Percentiles rank a stretch among this genome's conserved stretches.
Evolutionary conservation across 2,888 invertebrate genomes (phyloP).

Genomic region (Acronicta aceris): DNA sequence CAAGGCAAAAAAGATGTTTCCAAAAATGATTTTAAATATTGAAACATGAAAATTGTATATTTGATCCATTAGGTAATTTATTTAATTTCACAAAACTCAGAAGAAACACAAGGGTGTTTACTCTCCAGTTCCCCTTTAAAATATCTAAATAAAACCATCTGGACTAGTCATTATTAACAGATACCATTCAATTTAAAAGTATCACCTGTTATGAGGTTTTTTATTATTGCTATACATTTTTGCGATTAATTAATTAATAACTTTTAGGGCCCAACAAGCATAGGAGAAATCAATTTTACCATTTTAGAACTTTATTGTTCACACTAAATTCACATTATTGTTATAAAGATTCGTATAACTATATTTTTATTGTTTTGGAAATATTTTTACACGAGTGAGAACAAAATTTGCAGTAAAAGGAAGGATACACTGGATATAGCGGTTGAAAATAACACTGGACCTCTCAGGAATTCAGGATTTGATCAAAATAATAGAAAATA

Average conservation of each 20-base stretch:
- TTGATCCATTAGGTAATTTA: too few relatives aligned
- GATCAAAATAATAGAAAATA: constrained; percentile 45
- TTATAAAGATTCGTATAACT: constrained; percentile 32
- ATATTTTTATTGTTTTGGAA: constrained; percentile 45
- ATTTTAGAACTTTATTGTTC: background rate
- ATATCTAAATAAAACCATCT: too few relatives aligned
- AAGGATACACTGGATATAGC: constrained; percentile 53
- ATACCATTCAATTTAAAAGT: too few relatives aligned
- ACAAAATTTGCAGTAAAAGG: constrained; percentile 53
- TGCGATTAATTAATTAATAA: background rate
- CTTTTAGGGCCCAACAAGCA: constrained; percentile 5
- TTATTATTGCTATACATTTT: background rate
- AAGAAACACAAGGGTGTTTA: too few relatives aligned
- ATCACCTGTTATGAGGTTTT: background rate
- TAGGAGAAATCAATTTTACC: constrained; percentile 9
- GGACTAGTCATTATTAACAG: too few relatives aligned
- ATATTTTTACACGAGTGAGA: constrained; percentile 42
- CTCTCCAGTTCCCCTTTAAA: too few relatives aligned
- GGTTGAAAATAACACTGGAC: constrained; percentile 48
- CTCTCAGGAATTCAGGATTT: constrained; percentile 48
- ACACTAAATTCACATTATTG: constrained; percentile 20
- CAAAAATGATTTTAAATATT: too few relatives aligned
- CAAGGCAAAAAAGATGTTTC: too few relatives aligned
- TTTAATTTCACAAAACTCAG: too few relatives aligned
- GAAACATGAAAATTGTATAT: too few relatives aligned